phyloP scores from a whole-genome alignment of 2,797 vertebrate species.

The Gephyroberyx darwinii region DNA sequence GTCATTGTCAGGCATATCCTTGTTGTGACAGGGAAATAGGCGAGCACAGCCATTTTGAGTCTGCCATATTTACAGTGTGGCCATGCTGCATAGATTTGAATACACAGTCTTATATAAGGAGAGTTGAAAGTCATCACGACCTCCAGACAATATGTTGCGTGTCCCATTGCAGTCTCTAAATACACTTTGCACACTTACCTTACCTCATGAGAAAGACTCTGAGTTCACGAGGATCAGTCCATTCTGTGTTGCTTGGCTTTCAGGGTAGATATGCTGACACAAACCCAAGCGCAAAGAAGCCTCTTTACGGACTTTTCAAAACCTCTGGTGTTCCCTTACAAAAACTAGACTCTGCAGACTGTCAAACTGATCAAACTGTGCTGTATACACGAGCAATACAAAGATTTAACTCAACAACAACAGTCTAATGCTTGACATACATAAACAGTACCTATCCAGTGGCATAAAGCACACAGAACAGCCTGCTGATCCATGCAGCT shows the following conservation, averaged over 20 bases:
- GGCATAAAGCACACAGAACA: constrained; percentile 42
- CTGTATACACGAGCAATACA: constrained; percentile 56
- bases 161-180: constrained; percentile 6
- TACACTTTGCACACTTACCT: not conserved
- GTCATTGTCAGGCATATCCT: constrained; percentile 58
- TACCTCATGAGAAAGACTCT: constrained; percentile 18
- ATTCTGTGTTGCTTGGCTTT: not conserved
- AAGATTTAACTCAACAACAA: constrained; percentile 52
- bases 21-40: constrained; percentile 72
- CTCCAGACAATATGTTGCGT: constrained; percentile 34
- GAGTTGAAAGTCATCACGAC: constrained; percentile 66
- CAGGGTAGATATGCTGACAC: constrained; percentile 21
- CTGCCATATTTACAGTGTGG: constrained; percentile 31
- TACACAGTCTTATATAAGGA: constrained; percentile 37
- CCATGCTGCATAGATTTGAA: constrained; percentile 58
- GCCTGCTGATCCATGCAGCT: constrained; percentile 47
- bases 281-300: constrained; percentile 17
- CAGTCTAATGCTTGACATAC: constrained; percentile 62
- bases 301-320: constrained; percentile 37
- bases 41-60: constrained; percentile 38
- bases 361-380: constrained; percentile 37
- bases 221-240: constrained; percentile 22
- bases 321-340: constrained; percentile 20
- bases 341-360: constrained; percentile 33
- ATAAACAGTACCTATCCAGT: constrained; percentile 54